Evolutionary conservation across 2,113 vertebrate genomes (phyloP).

Genomic region (Cricetomys ansorgei): DNA sequence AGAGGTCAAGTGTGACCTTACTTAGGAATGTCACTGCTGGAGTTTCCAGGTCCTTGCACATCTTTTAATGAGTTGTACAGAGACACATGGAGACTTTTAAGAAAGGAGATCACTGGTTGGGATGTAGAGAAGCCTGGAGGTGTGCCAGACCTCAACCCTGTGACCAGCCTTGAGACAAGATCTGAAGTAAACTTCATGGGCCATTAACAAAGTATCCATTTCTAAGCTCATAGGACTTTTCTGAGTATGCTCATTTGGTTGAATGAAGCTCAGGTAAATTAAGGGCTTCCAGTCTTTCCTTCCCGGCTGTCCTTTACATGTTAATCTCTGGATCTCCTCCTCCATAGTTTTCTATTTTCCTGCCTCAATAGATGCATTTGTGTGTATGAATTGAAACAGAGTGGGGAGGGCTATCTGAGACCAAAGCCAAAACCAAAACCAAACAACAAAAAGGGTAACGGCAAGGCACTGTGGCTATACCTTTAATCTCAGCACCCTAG

Average conservation of each 20-base stretch:
- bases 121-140: neutral
- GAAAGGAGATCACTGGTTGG: neutral
- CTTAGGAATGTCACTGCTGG: neutral
- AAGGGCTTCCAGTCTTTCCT: neutral
- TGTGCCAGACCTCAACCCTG: neutral
- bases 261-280: neutral
- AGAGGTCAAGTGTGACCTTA: no score
- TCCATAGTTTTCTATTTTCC: neutral
- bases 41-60: neutral
- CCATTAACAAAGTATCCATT: neutral
- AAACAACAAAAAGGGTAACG: neutral
- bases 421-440: neutral
- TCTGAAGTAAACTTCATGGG: neutral
- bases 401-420: no score
- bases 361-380: neutral
- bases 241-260: neutral
- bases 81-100: neutral
- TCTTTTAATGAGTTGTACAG: neutral
- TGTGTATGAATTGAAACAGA: neutral
- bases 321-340: neutral
- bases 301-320: neutral
- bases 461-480: neutral
- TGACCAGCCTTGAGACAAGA: neutral
- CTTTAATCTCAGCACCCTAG: neutral
- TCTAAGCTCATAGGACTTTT: neutral